phyloP scores from a whole-genome alignment of 2,888 invertebrate genomes.

The Phasia obesa region DNA sequence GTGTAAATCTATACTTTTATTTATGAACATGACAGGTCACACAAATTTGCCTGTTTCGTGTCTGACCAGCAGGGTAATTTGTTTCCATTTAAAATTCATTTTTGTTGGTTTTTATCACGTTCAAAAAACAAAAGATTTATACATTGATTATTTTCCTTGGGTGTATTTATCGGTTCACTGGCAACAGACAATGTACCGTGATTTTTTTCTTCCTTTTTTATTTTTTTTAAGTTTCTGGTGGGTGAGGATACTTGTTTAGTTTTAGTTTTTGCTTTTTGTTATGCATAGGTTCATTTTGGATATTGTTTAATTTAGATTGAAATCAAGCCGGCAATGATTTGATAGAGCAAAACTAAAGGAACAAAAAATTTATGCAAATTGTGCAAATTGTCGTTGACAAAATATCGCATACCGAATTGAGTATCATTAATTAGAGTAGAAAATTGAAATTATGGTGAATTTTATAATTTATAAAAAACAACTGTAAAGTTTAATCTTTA shows the following conservation, averaged over 20 bases:
- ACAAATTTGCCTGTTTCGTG: not conserved
- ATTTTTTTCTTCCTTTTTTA: conserved; percentile 37
- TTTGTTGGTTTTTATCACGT: conserved; percentile 35
- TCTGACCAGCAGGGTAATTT: conserved; percentile 23
- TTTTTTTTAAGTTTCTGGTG: conserved; percentile 34
- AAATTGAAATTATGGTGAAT: not conserved
- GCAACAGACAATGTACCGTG: conserved; percentile 62
- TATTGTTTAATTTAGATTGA: conserved; percentile 37
- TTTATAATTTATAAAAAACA: too few relatives aligned
- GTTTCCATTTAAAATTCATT: conserved; percentile 7
- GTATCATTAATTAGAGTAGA: not conserved
- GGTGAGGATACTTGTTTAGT: conserved; percentile 40
- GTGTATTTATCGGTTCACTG: conserved; percentile 68
- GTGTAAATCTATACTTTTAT: conserved; percentile 29
- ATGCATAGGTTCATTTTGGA: not conserved
- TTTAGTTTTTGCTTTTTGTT: conserved; percentile 3
- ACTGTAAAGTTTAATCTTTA: too few relatives aligned
- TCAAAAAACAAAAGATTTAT: conserved; percentile 4
- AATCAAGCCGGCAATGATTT: conserved; percentile 23
- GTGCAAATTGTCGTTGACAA: conserved; percentile 35
- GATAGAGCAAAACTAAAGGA: not conserved
- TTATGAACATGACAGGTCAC: conserved; percentile 17
- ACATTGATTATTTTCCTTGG: conserved; percentile 44
- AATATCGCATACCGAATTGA: not conserved
- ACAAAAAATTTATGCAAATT: conserved; percentile 2